phyloP scores from a whole-genome alignment of 2,113 vertebrate genomes.

The Vireo altiloquus region DNA sequence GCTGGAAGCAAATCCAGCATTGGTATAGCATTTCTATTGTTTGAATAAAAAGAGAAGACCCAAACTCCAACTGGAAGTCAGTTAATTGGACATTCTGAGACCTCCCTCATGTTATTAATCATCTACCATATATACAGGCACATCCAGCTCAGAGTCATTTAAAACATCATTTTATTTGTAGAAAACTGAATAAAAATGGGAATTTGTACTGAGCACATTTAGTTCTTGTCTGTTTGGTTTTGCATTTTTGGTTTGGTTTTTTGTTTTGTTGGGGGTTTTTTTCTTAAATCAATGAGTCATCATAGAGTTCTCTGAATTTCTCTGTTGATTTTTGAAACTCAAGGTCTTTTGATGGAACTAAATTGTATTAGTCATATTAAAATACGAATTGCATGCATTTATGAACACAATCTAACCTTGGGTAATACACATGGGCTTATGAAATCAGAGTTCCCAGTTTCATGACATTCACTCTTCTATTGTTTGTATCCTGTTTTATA shows the following conservation, averaged over 20 bases:
- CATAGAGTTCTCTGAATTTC: neutral
- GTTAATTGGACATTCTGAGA: neutral
- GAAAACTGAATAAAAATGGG: neutral
- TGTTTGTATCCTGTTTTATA: neutral
- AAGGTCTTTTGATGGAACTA: neutral
- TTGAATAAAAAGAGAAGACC: neutral
- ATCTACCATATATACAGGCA: neutral
- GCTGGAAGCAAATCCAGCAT: neutral
- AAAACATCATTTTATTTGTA: neutral
- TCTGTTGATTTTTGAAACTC: neutral
- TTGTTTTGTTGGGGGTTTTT: neutral
- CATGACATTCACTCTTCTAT: neutral
- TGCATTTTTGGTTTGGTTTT: neutral
- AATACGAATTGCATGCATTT: neutral
- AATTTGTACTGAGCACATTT: neutral
- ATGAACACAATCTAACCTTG: neutral
- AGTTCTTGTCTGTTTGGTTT: neutral
- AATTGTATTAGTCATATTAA: neutral
- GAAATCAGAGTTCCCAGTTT: neutral
- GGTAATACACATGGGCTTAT: neutral
- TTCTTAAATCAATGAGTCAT: neutral
- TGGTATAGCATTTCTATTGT: neutral
- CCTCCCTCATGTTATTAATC: neutral
- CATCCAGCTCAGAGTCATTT: neutral
- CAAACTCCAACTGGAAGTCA: neutral